Percentiles rank a stretch among this genome's conserved stretches.
Evolutionary conservation across 2,797 vertebrate genomes (phyloP).

Genomic region (Cacajao melanocephalus): DNA sequence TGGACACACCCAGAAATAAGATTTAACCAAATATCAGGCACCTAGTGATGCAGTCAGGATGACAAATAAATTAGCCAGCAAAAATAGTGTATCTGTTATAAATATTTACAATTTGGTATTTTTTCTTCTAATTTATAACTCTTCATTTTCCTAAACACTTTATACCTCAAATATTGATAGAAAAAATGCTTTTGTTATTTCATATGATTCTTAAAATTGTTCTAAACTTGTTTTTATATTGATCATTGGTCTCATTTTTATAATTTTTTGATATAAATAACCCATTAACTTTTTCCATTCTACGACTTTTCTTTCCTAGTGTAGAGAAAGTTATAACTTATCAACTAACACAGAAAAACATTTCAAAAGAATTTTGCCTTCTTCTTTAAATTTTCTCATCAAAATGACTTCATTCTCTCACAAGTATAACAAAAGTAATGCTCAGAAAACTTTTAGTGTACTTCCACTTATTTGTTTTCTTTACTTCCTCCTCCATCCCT

Average conservation of each 20-base stretch:
- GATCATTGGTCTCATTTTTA: not conserved
- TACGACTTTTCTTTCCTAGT: not conserved
- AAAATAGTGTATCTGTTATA: not conserved
- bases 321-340: not conserved
- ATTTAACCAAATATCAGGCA: not conserved
- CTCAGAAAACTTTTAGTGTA: not conserved
- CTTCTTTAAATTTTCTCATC: not conserved
- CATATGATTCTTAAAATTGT: not conserved
- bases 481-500: too few species aligned
- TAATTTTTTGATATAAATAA: not conserved
- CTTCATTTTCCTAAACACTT: not conserved
- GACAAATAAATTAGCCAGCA: not conserved
- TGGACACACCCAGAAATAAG: not conserved
- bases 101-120: not conserved
- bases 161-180: not conserved
- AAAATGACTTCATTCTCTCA: not conserved
- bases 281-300: not conserved
- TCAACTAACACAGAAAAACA: not conserved
- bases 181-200: not conserved
- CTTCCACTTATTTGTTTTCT: not conserved
- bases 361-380: not conserved
- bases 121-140: not conserved
- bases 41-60: not conserved
- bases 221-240: not conserved
- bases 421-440: not conserved